A percentile compares a stretch with the other conserved stretches of the same genome.
These are phyloP conservation scores for Antheraea yamamai DNA, from an alignment of 2,888 invertebrate species.

Conservation along the genomic window DNA sequence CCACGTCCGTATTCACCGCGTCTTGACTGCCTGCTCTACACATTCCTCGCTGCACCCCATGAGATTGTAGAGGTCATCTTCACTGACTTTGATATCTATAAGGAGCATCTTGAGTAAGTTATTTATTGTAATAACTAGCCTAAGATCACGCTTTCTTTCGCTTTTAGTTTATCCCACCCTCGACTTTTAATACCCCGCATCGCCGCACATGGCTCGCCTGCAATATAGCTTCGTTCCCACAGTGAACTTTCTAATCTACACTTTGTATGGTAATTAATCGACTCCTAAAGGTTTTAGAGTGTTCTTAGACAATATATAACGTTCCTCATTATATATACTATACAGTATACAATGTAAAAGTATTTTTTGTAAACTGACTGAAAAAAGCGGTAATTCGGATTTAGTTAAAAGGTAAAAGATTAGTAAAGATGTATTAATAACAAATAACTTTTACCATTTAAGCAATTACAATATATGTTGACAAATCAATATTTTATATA, in stretches of 20 bases:
- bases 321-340: no score
- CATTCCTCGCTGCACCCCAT: constrained; percentile 89
- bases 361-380: no score
- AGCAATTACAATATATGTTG: no score
- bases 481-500: no score
- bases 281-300: not conserved
- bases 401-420: no score
- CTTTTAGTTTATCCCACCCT: not conserved
- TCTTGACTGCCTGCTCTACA: constrained; percentile 91
- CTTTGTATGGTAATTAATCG: no score
- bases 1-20: constrained; percentile 88
- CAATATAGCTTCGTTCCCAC: not conserved
- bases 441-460: no score
- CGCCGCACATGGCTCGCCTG: not conserved
- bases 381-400: no score
- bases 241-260: not conserved
- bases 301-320: not conserved
- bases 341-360: no score
- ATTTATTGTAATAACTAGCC: not conserved
- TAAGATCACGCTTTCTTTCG: not conserved
- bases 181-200: no score
- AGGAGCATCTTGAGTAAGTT: constrained; percentile 86
- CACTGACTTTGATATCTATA: constrained; percentile 89
- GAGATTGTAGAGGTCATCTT: constrained; percentile 92
- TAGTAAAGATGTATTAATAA: no score